Base-by-base conservation (phyloP, 53 echinoderm and acorn worm species). In the Paracentrotus lividus region DNA sequence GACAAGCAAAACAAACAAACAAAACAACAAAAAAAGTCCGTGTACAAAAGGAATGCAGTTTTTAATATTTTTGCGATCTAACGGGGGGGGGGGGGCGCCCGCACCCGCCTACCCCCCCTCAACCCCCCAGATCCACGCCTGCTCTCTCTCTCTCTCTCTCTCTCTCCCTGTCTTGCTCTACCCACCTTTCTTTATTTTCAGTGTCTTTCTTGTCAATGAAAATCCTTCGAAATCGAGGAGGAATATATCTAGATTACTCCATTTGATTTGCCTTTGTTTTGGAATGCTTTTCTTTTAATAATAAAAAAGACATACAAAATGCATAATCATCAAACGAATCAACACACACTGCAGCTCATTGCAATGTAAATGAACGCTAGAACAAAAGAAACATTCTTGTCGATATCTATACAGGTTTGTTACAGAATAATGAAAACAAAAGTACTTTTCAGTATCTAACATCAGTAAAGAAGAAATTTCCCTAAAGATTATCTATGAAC, bases 261-360 rank as follows among this genome's bases (percentile, higher is more conserved):
- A 38, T 12, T 36, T 34, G 4, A 38, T 16, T 1, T 18, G 40
- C 18, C 72, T 72, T 34, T 36, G 72, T 38, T 72, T 20, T 40
- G 36, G 72, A 72, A 72, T 72, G 36, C 40, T 72, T 72, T 72
- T 64, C 38, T 72, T 72, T 72, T 72, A 72, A 72, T 72, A 72
- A 72, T n/a, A n/a, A 38, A 66, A 67, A 72, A 72, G 38, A 72
- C 72, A 72, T 72, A 72, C 72, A 72, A 72, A 64, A 72, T 72
- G 72, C 72, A 72, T 72, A 72, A 36, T 38, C 72, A 38, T 36
- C 40, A 72, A 72, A 72, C 40, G 36, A 72, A 72, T 36, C 20
- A 72, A 72, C 36, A 72, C 72, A 72, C 72, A 72, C 72, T 72
- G 72, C 38, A 38, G 18, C 72, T 72, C 36, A 18, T 34, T 38